Evolutionary conservation across 2,113 vertebrate genomes (phyloP), one percentile per base, ranked within the genome.

Genomic region (Corvus moneduloides): DNA sequence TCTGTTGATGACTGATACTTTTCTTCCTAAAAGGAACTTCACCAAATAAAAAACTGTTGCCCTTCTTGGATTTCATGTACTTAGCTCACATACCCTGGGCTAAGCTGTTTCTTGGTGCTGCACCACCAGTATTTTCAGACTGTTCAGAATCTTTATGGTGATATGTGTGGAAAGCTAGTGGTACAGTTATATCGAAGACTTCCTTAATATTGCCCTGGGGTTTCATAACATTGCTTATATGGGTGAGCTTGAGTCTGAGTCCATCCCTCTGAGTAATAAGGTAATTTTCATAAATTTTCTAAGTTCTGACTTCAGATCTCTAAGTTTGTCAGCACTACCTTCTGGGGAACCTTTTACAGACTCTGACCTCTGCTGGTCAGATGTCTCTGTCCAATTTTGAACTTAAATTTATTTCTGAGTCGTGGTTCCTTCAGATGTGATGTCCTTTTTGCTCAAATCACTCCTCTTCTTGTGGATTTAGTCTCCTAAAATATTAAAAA

Each of bases 361-460:
- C 18, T 91, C 82, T 92, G 82, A 91, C 92, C 66, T 90, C 94
- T 96, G 84, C 84, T 97, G 71, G 84, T 90, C 75, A 87, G 32
- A 64, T 11, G 22, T 56, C 13, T 87, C 21, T 64, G 66, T 78
- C 22, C 16, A 41, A 3, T 83, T 84, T 63, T 61, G 62, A 82
- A 7, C 26, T 61, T 75, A 48, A 55, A 72, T 44, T 75, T 84
- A 12, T 84, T 74, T 87, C 49, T 43, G 37, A 58, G 28, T 46
- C 4, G 1, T 35, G 18, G 4, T 76, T 94, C n/a, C 39, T 68
- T 83, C 32, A 62, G 37, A 43, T 0, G 0, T 61, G 19, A 26
- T 30, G 11, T 27, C 16, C 2, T 46, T 81, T 66, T 55, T 71
- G 28, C 55, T 92, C n/a, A 61, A 73, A 37, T 69, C 5, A 1